Evolutionary conservation across 2,888 invertebrate species (phyloP), one percentile per base, ranked within the genome.

Genomic region (Heteromyza rotundicornis): DNA sequence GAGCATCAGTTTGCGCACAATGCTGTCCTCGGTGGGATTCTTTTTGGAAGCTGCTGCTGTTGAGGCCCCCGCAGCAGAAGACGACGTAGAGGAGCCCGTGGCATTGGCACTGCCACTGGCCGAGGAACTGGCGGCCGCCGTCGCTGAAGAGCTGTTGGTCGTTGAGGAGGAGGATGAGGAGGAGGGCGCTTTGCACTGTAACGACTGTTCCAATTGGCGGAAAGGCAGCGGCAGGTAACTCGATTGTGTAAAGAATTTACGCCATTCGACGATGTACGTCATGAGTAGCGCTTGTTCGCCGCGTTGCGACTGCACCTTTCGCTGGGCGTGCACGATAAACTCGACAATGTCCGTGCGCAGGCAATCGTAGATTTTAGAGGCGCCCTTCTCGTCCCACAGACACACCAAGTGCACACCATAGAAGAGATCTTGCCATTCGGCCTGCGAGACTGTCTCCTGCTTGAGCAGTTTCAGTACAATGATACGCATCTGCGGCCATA

Each of bases 361-460:
- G 23, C 94, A 93, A 77, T 94, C 92, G 75, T 92, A 87, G 49
- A 98, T 88, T 83, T 96, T 96, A 51, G 88, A 87, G 0, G 96
- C 91, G 0, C 96, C 96, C 82, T 95, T 94, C 75, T 97, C 97
- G 84, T 98, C 96, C 98, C 98, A 99, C 62, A 98, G 85, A 82
- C 96, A 96, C 14, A 98, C 96, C 64, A 92, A 88, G 85, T 99
- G 98, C 16, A 99, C 96, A 60, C 94, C 90, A 84, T 94, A 96
- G 84, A 98, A 98, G 53, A 98, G 86, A 84, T 96, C 95, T 81
- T 99, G 98, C 99, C 99, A 99, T 87, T 99, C 98, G 19, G 87
- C 87, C 75, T 95, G 92, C 14, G 94, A 91, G 1, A 99, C 98
- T 7, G 94, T 87, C 84, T 98, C 95, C 84, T 98, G 98, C 14